Evolutionary conservation across 2,888 invertebrate species (phyloP).

Genomic region (Drosophila mettleri): DNA sequence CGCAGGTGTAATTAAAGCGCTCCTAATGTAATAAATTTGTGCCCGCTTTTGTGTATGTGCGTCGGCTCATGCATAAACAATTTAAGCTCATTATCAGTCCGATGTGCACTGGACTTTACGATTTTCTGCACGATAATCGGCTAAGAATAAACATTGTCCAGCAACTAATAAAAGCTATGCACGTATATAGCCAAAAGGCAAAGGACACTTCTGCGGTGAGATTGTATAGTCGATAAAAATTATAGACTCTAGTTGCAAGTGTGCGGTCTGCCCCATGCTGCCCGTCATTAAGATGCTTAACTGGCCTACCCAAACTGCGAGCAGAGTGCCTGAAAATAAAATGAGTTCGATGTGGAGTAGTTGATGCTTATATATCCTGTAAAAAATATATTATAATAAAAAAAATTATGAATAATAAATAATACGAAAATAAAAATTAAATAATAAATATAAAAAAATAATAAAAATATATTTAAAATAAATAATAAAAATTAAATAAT

Average conservation of each 20-base stretch:
- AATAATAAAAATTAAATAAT: no score
- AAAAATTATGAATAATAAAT: no score
- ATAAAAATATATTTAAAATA: no score
- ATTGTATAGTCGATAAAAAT: constrained; percentile 74
- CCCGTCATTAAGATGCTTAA: constrained; percentile 57
- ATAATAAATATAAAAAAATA: no score
- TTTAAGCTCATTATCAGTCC: constrained; percentile 62
- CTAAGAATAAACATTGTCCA: constrained; percentile 13
- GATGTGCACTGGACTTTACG: constrained; percentile 45
- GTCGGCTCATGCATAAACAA: constrained; percentile 59
- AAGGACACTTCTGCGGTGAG: constrained; percentile 54
- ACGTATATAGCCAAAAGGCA: constrained; percentile 32
- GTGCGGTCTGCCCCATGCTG: constrained; percentile 34
- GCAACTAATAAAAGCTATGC: constrained; percentile 61
- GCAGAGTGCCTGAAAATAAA: constrained; percentile 7
- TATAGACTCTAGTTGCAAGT: constrained; percentile 68
- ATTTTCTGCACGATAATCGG: constrained; percentile 5
- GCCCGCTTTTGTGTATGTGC: constrained; percentile 22
- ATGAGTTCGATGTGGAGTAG: background rate
- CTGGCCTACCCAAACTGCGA: constrained; percentile 25
- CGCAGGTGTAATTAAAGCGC: constrained; percentile 77
- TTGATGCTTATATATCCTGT: background rate
- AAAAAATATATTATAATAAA: no score
- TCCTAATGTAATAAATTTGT: constrained; percentile 73
- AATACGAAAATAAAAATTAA: no score